Evolutionary conservation across 1,140 invertebrate genomes (phyloP).

Genomic region (Rhopalosiphum maidis): DNA sequence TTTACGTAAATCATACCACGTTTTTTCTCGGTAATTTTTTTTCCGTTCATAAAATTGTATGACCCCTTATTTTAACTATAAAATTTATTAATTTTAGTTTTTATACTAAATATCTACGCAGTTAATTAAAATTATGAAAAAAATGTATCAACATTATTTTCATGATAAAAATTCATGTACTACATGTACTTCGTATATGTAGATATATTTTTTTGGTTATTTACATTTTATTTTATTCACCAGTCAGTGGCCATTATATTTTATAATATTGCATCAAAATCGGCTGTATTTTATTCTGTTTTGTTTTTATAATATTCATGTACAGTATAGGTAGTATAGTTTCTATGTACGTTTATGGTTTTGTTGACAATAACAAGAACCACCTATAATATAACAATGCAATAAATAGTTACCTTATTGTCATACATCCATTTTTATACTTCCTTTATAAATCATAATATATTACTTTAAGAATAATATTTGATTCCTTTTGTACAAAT

Average conservation of each 20-base stretch:
- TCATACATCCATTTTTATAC: neutral
- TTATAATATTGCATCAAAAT: neutral
- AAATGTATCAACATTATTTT: neutral
- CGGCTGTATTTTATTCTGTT: neutral
- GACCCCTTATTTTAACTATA: neutral
- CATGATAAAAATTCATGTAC: too few relatives aligned
- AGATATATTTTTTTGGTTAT: neutral
- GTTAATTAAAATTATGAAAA: neutral
- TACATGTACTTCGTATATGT: too few relatives aligned
- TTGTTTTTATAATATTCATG: neutral
- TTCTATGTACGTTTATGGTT: neutral
- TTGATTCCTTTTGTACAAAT: neutral
- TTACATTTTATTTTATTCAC: neutral
- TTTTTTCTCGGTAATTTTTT: neutral
- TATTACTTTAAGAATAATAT: neutral
- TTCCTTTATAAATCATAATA: neutral
- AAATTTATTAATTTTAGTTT: neutral
- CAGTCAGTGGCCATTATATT: neutral
- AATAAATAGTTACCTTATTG: neutral
- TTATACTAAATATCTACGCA: too few relatives aligned
- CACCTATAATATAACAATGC: neutral
- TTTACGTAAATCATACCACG: too few relatives aligned
- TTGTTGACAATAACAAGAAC: neutral
- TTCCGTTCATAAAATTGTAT: neutral
- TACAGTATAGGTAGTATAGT: neutral